Evolutionary conservation across 2,797 vertebrate species (phyloP), one percentile per base, ranked within the genome.

Genomic region (Neosalanx taihuensis): DNA sequence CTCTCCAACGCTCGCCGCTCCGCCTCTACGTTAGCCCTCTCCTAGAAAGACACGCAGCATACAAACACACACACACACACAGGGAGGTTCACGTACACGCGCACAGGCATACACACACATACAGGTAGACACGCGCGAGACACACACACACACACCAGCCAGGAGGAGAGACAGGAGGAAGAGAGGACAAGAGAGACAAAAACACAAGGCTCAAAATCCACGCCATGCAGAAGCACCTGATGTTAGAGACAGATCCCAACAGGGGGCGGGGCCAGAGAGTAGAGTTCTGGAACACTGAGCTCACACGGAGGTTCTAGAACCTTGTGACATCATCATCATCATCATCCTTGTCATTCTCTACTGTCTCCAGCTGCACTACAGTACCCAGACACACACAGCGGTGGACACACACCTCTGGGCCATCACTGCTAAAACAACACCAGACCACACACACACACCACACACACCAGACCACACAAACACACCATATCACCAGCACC

Each of bases 1-100:
- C 93, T 93, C 91, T 96, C 94, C 90, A 99, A 93, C 89, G 94
- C 93, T 90, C 92, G 94, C 84, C 95, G 94, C 92, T 96, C 95
- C 12, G 92, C 92, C 89, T 96, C 97, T 91, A 99, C 91, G 89
- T 96, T 95, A 91, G 94, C 94, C 90, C 95, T 97, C 87, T 96
- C 97, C 97, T 99, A 93, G 92, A 94, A 92, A 89, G 88, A 91
- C 73, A 86, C 41, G 13, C 41, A 12, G 88, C 65, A 91, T 37
- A 85, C 33, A 33, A 3, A 41, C n/a, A 30, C 67, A 26, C 68
- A 26, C 57, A 83, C 79, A 57, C 64, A 71, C 74, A 79, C 76
- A 81, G 77, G 67, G 74, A 69, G 69, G 76, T 46, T 46, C 9
- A 91, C 73, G 85, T n/a, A 56, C 51, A 5, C 51, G 87, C 65